A percentile compares a stretch with the other conserved stretches of the same genome.
Conservation (phyloP, 2,888 invertebrate species). For the Stegophylla sp. region DNA sequence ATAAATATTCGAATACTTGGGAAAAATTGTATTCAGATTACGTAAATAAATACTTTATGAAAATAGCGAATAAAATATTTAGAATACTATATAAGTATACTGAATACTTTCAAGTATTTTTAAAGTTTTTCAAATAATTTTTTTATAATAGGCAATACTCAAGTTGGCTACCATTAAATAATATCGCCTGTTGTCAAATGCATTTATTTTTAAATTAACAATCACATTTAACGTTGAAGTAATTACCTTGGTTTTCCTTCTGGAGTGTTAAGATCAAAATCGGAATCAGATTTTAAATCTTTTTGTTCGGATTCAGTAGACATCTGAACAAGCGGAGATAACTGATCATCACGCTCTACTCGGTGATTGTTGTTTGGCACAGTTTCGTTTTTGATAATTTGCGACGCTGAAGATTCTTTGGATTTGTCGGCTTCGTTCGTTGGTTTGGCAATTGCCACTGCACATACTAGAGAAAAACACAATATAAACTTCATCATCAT, state of each 20-base stretch:
- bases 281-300: background rate
- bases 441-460: constrained; percentile 27
- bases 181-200: no score
- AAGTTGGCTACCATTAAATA: no score
- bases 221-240: background rate
- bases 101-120: no score
- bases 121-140: no score
- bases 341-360: constrained; percentile 13
- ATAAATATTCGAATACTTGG: no score
- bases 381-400: background rate
- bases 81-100: no score
- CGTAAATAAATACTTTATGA: no score
- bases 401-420: background rate
- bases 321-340: background rate
- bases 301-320: background rate
- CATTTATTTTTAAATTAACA: no score
- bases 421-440: background rate
- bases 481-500: constrained; percentile 39
- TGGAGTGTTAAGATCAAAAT: background rate
- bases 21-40: no score
- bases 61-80: no score
- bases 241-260: constrained; percentile 24
- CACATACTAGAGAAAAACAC: constrained; percentile 27
- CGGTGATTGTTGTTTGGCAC: background rate
- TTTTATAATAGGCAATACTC: no score